Evolutionary conservation across 1,140 invertebrate genomes (phyloP).

Genomic region (Saccostrea echinata): DNA sequence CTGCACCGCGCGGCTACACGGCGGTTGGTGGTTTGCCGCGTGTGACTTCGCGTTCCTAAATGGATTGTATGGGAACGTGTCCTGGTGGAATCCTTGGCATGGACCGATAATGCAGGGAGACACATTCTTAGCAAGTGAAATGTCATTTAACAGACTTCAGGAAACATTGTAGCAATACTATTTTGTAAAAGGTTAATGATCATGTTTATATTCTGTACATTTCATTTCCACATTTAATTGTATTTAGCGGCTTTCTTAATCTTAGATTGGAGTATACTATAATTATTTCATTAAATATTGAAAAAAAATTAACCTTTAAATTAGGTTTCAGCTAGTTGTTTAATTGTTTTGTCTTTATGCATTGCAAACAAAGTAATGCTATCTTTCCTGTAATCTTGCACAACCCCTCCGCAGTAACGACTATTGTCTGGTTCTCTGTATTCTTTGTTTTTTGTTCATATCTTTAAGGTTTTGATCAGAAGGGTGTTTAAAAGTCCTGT

Average conservation of each 20-base stretch:
- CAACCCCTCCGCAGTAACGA: neutral
- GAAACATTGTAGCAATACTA: neutral
- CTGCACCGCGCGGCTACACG: neutral
- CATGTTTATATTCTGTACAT: neutral
- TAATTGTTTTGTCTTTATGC: neutral
- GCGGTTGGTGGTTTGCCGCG: neutral
- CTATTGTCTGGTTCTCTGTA: neutral
- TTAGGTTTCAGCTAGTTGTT: neutral
- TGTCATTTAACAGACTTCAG: neutral
- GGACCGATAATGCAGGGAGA: neutral
- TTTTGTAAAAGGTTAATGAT: neutral
- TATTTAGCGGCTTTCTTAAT: too few relatives aligned
- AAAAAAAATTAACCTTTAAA: neutral
- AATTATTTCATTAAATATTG: too few relatives aligned
- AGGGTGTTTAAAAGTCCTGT: neutral
- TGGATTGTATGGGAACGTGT: neutral
- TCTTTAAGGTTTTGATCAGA: neutral
- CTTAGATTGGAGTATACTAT: too few relatives aligned
- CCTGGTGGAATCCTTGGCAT: neutral
- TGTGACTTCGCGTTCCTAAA: neutral
- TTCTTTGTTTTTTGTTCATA: neutral
- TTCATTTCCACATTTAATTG: too few relatives aligned
- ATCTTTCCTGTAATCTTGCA: neutral
- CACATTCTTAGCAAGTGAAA: neutral
- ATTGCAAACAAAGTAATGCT: neutral